A percentile compares a stretch with the other conserved stretches of the same genome.
Evolutionary conservation across 2,888 invertebrate genomes (phyloP).

Genomic region (Ecliptopera silaceata): DNA sequence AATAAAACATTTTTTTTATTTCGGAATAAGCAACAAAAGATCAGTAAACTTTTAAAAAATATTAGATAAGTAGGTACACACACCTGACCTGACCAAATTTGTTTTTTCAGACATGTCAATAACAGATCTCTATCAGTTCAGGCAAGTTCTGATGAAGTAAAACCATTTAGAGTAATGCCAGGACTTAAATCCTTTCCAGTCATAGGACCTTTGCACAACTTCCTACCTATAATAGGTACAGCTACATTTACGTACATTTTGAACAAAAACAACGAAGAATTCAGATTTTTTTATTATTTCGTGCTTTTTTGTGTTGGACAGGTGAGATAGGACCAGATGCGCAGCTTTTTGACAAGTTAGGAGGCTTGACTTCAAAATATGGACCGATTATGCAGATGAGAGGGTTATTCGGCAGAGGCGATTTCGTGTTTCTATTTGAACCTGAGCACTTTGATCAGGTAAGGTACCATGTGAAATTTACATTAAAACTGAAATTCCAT

Average conservation of each 20-base stretch:
- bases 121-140: slow-evolving; percentile 6
- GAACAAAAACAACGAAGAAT: too few relatives aligned
- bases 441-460: slow-evolving; percentile 63
- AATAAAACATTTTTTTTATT: too few relatives aligned
- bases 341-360: slow-evolving; percentile 53
- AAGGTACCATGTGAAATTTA: background rate
- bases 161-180: slow-evolving; percentile 62
- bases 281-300: background rate
- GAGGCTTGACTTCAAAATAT: slow-evolving; percentile 52
- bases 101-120: slow-evolving; percentile 8
- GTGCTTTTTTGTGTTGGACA: slow-evolving; percentile 24
- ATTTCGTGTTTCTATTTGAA: slow-evolving; percentile 62
- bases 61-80: too few relatives aligned
- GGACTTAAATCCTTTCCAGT: slow-evolving; percentile 64
- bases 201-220: slow-evolving; percentile 53
- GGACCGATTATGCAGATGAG: slow-evolving; percentile 65
- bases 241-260: background rate
- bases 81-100: too few relatives aligned
- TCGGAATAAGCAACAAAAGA: too few relatives aligned
- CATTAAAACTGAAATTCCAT: too few relatives aligned
- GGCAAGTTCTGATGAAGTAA: slow-evolving; percentile 34
- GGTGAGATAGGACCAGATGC: slow-evolving; percentile 57
- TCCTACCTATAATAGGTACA: slow-evolving; percentile 18
- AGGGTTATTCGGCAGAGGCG: slow-evolving; percentile 57
- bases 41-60: too few relatives aligned